Percentiles rank a stretch among this genome's conserved stretches.
phyloP scores from a whole-genome alignment of 2,888 invertebrate species.

The Archips xylosteana region DNA sequence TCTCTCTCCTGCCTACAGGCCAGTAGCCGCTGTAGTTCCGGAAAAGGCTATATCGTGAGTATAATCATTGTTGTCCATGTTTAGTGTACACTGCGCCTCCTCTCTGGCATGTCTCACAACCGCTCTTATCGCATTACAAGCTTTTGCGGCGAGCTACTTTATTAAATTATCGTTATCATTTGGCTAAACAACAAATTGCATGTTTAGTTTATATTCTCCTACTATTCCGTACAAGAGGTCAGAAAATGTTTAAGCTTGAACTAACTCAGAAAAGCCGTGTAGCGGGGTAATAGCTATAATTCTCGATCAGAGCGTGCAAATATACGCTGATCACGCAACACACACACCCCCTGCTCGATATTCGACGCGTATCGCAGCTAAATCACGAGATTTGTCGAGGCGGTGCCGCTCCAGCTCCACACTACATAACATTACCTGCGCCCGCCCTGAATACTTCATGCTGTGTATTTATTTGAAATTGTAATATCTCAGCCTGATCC shows the following conservation, averaged over 20 bases:
- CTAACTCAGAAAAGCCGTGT: conserved; percentile 33
- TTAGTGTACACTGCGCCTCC: conserved; percentile 57
- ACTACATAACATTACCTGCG: conserved; percentile 82
- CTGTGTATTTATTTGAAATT: conserved; percentile 84
- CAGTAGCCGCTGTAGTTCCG: conserved; percentile 96
- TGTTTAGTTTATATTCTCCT: conserved; percentile 24
- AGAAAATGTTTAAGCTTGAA: conserved; percentile 31
- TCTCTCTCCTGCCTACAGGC: conserved; percentile 89
- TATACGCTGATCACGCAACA: conserved; percentile 81
- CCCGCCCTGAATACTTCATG: conserved; percentile 83
- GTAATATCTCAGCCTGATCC: conserved; percentile 82
- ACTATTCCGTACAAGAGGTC: conserved; percentile 4
- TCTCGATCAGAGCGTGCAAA: conserved; percentile 79
- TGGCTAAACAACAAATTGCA: conserved; percentile 27
- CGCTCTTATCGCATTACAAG: conserved; percentile 44
- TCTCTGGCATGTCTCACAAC: conserved; percentile 61
- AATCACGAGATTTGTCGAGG: conserved; percentile 85
- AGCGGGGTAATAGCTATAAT: conserved; percentile 70
- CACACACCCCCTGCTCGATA: conserved; percentile 78
- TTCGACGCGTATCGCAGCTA: conserved; percentile 82
- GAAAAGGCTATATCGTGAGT: conserved; percentile 98
- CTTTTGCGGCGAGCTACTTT: conserved; percentile 37
- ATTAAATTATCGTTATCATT: conserved; percentile 31
- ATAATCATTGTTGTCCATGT: conserved; percentile 80
- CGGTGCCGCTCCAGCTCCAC: conserved; percentile 72